These are phyloP conservation scores for Acanthurus tractus DNA, from an alignment of 2,797 vertebrate species.

Conservation along the genomic window DNA sequence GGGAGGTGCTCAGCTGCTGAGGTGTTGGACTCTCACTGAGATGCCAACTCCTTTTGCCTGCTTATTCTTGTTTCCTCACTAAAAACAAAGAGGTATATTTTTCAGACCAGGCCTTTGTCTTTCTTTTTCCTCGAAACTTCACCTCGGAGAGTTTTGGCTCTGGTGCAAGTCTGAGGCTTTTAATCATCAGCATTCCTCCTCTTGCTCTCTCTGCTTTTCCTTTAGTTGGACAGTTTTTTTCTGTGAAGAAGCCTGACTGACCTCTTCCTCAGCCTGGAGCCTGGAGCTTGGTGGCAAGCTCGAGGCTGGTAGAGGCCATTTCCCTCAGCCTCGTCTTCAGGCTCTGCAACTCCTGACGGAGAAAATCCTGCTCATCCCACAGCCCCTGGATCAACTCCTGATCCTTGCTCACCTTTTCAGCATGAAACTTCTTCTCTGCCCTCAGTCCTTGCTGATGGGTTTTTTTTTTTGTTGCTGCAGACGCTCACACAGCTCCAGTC, in stretches of 20 bases:
- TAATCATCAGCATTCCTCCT: too few relatives aligned
- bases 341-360: not conserved
- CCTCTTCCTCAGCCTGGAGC: not conserved
- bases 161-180: too few relatives aligned
- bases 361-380: not conserved
- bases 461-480: not conserved
- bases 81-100: too few relatives aligned
- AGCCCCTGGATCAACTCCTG: not conserved
- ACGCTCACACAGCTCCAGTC: constrained; percentile 1
- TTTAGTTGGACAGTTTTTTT: not conserved
- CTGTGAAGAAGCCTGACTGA: not conserved
- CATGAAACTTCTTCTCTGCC: not conserved
- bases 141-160: too few relatives aligned
- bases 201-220: not conserved
- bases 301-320: not conserved
- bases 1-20: not conserved
- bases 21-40: not conserved
- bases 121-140: too few relatives aligned
- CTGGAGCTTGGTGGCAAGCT: not conserved
- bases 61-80: too few relatives aligned
- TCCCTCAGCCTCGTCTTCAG: not conserved
- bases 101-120: too few relatives aligned
- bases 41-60: not conserved
- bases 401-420: constrained; percentile 1
- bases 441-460: not conserved